A percentile compares a stretch with the other conserved stretches of the same genome.
Evolutionary conservation across 2,113 vertebrate genomes (phyloP).

Genomic region (Engystomops pustulosus): DNA sequence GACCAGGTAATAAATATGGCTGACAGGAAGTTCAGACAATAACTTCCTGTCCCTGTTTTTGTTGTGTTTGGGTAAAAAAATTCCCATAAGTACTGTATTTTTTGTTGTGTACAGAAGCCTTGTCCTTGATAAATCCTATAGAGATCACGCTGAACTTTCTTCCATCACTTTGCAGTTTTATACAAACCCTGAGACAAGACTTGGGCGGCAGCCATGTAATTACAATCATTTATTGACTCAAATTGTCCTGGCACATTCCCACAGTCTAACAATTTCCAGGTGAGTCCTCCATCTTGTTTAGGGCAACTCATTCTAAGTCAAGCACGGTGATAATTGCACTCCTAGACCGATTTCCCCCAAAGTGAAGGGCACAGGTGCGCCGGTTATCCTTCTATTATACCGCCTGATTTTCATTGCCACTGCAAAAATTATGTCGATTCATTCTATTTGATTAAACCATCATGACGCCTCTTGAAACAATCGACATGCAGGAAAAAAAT

Average conservation of each 20-base stretch:
- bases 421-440: not conserved
- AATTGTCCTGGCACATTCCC: not conserved
- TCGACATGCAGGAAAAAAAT: not conserved
- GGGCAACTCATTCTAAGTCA: not conserved
- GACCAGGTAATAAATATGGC: too few species aligned
- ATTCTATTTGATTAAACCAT: constrained; percentile 3
- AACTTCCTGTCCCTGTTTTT: not conserved
- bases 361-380: constrained; percentile 25
- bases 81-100: not conserved
- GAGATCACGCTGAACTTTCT: not conserved
- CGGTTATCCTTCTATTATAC: not conserved
- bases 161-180: not conserved
- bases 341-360: not conserved
- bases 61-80: not conserved
- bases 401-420: not conserved
- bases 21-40: not conserved
- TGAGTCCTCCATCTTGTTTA: constrained; percentile 39
- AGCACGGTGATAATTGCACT: not conserved
- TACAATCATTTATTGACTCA: constrained; percentile 48
- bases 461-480: not conserved
- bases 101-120: not conserved
- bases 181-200: not conserved
- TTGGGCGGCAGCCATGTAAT: constrained; percentile 16
- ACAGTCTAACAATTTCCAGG: constrained; percentile 13
- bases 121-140: not conserved